A percentile compares a stretch with the other conserved stretches of the same genome.
These are phyloP conservation scores for Rhincodon typus DNA, from an alignment of 2,797 vertebrate species.

Conservation along the genomic window DNA sequence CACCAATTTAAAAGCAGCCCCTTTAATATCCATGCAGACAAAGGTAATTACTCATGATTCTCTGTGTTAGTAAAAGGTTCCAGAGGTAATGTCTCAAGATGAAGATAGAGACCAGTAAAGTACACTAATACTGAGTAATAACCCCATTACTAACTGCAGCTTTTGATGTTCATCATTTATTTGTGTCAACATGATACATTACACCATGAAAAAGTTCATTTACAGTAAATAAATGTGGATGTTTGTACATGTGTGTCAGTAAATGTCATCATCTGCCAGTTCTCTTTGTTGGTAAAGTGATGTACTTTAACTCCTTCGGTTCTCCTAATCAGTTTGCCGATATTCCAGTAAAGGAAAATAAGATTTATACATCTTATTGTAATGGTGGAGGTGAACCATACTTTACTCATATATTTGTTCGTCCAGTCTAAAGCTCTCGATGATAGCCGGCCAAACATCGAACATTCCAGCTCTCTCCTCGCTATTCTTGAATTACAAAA, in stretches of 20 bases:
- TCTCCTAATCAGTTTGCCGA: neutral
- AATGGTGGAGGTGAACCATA: neutral
- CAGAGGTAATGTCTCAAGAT: slow-evolving; percentile 35
- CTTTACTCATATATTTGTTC: neutral
- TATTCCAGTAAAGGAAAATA: neutral
- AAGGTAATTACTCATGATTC: slow-evolving; percentile 38
- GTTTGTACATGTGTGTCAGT: slow-evolving; percentile 36
- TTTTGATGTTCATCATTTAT: slow-evolving; percentile 36
- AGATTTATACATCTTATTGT: neutral
- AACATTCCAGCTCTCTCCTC: neutral
- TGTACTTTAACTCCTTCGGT: slow-evolving; percentile 7
- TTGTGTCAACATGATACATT: slow-evolving; percentile 37
- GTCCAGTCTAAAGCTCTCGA: neutral
- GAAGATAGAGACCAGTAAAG: slow-evolving; percentile 34
- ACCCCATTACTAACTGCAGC: slow-evolving; percentile 36
- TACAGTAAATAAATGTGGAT: slow-evolving; percentile 34
- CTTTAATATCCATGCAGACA: slow-evolving; percentile 37
- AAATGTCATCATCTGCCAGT: slow-evolving; percentile 34
- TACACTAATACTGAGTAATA: slow-evolving; percentile 38
- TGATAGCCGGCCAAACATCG: neutral
- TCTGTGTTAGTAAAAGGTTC: slow-evolving; percentile 36
- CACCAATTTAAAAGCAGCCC: slow-evolving; percentile 35
- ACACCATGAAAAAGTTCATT: slow-evolving; percentile 32
- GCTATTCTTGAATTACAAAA: neutral
- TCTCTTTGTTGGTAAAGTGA: neutral